Evolutionary conservation across 2,797 vertebrate genomes (phyloP).

Genomic region (Coccyzus lansbergi): DNA sequence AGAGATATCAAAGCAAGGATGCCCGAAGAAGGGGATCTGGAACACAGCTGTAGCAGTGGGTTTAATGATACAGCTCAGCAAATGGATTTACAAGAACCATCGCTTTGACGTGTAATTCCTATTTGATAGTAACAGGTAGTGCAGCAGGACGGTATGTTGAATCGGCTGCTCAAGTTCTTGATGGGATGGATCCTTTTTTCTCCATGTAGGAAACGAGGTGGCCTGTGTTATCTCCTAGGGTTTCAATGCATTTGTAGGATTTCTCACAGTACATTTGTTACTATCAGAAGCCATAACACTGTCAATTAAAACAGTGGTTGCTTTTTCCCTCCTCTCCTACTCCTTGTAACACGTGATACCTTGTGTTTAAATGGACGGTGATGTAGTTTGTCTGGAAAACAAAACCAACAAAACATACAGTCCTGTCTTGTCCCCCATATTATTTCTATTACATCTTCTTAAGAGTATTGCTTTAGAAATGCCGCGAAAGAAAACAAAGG

Average conservation of each 20-base stretch:
- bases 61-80: neutral
- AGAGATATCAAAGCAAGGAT: neutral
- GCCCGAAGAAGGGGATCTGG: neutral
- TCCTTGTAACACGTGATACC: no score
- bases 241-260: neutral
- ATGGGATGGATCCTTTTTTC: neutral
- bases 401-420: rapidly evolving
- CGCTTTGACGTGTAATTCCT: neutral
- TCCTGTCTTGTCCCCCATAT: neutral
- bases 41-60: neutral
- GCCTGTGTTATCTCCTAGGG: neutral
- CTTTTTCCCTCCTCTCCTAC: neutral
- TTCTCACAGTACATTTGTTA: neutral
- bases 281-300: neutral
- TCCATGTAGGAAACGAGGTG: rapidly evolving
- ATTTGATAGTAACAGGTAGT: neutral
- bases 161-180: neutral
- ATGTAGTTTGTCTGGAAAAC: neutral
- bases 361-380: neutral
- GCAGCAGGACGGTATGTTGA: neutral
- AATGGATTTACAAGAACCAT: neutral
- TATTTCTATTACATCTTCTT: neutral
- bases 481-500: no score
- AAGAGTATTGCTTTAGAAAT: neutral
- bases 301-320: neutral